These are phyloP conservation scores for Gila orcuttii DNA, from an alignment of 2,113 vertebrate genomes.

Conservation along the genomic window DNA sequence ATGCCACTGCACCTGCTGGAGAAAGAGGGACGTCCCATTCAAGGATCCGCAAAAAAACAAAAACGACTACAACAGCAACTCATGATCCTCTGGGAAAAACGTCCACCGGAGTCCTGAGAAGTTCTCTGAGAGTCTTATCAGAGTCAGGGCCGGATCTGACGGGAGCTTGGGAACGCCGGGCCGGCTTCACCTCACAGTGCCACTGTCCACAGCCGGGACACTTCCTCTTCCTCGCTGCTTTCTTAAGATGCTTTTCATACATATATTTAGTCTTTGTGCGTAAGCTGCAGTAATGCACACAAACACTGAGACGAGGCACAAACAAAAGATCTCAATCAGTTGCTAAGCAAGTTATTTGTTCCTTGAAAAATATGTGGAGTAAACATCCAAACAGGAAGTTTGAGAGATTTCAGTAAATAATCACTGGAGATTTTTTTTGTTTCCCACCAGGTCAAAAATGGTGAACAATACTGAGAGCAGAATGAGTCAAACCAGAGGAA, in stretches of 20 bases:
- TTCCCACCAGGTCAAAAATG: constrained; percentile 55
- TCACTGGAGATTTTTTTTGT: constrained; percentile 49
- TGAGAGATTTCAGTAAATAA: constrained; percentile 60
- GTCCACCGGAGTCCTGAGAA: neutral
- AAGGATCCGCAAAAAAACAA: neutral
- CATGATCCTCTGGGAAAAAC: neutral
- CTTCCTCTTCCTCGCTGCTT: constrained; percentile 31
- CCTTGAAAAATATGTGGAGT: constrained; percentile 34
- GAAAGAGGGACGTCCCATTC: neutral
- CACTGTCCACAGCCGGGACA: neutral
- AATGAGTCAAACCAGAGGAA: constrained; percentile 53
- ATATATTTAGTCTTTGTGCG: constrained; percentile 34
- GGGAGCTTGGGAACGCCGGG: neutral
- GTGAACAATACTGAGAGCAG: constrained; percentile 66
- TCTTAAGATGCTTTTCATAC: neutral
- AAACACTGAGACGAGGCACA: neutral
- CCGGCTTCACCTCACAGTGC: neutral
- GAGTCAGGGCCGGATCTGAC: constrained; percentile 6
- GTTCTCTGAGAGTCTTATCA: neutral
- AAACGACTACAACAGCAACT: no score
- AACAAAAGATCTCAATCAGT: constrained; percentile 55
- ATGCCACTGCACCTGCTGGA: neutral
- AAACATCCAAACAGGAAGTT: constrained; percentile 66
- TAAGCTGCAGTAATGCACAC: neutral
- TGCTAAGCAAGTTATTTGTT: constrained; percentile 52